These are phyloP conservation scores for Cebidichthys violaceus DNA, from an alignment of 2,113 vertebrate genomes.

Conservation along the genomic window DNA sequence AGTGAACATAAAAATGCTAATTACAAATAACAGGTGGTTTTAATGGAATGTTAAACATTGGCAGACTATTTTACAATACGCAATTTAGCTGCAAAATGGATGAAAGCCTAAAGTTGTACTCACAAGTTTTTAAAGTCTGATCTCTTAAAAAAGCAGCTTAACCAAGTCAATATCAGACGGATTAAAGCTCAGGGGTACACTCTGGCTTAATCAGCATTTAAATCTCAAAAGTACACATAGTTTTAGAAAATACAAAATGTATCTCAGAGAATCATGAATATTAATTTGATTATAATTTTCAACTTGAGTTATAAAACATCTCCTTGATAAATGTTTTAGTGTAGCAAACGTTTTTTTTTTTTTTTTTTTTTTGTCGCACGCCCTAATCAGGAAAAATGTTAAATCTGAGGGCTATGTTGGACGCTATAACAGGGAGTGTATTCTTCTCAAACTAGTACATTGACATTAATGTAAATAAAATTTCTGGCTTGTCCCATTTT, in stretches of 20 bases:
- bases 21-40: neutral
- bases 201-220: neutral
- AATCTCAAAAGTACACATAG: neutral
- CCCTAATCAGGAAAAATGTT: neutral
- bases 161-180: neutral
- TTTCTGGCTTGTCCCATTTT: slow-evolving; percentile 8
- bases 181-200: neutral
- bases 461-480: neutral
- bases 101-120: neutral
- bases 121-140: neutral
- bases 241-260: too few species aligned
- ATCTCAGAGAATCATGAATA: neutral
- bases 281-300: neutral
- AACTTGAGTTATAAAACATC: neutral
- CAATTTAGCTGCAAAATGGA: neutral
- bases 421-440: neutral
- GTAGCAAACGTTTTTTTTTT: neutral
- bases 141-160: neutral
- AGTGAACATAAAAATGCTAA: neutral
- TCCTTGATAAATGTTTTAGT: neutral
- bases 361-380: neutral
- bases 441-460: neutral
- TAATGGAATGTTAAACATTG: neutral
- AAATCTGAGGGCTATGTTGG: neutral
- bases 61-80: neutral